These are phyloP conservation scores for Bucco capensis DNA, from an alignment of 2,113 vertebrate genomes.

Conservation along the genomic window DNA sequence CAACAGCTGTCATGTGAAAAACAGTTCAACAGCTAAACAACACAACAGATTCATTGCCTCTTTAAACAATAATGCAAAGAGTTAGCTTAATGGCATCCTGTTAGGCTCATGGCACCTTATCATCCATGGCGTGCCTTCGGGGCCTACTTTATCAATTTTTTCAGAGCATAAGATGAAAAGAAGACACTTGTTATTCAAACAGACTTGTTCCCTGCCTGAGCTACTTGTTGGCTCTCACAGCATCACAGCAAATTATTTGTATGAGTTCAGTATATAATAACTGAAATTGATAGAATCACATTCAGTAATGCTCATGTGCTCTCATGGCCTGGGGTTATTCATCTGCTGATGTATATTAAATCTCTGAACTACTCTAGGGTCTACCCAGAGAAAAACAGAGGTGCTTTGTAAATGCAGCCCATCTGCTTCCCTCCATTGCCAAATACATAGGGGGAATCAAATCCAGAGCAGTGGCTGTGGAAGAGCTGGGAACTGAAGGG, in stretches of 20 bases:
- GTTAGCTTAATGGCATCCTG: conserved; percentile 1
- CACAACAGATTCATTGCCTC: background rate
- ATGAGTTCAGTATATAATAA: background rate
- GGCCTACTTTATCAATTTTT: background rate
- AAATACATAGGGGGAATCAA: background rate
- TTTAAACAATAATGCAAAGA: background rate
- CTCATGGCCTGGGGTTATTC: background rate
- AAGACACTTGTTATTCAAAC: background rate
- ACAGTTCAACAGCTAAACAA: background rate
- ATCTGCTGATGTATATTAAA: background rate
- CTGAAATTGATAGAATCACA: background rate
- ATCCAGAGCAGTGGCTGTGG: background rate
- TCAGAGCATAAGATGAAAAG: background rate
- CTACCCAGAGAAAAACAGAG: background rate
- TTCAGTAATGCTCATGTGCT: background rate
- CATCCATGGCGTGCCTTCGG: background rate
- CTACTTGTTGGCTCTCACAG: background rate
- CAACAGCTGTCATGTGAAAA: background rate
- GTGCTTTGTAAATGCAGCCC: background rate
- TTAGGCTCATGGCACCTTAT: background rate
- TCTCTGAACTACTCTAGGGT: background rate
- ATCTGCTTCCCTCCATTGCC: background rate
- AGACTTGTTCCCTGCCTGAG: background rate
- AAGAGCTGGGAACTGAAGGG: background rate
- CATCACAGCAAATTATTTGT: background rate